A percentile compares a stretch with the other conserved stretches of the same genome.
Evolutionary conservation across 2,888 invertebrate genomes (phyloP).

Genomic region (Amblyteles armatorius): DNA sequence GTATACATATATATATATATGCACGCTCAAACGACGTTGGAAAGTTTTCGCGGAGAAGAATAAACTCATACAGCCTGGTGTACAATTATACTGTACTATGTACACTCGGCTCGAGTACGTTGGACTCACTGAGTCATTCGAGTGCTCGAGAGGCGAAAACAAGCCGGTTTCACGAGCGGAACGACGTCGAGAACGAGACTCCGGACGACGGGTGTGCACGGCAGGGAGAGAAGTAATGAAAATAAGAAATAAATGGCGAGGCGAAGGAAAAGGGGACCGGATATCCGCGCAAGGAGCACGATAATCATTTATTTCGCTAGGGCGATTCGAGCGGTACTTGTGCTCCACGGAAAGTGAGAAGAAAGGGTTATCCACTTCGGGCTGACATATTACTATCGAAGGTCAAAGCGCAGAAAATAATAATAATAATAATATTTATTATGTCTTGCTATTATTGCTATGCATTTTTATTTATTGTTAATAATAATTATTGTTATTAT

Average conservation of each 20-base stretch:
- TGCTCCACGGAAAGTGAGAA: slow-evolving; percentile 21
- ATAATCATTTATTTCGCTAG: slow-evolving; percentile 35
- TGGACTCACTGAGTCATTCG: slow-evolving; percentile 48
- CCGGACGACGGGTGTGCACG: slow-evolving; percentile 11
- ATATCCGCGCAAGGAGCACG: slow-evolving; percentile 52
- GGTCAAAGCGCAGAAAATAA: background rate
- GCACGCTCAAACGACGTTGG: slow-evolving; percentile 49
- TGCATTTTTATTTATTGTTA: too few species aligned
- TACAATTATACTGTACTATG: slow-evolving; percentile 1
- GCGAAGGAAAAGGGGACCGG: slow-evolving; percentile 48
- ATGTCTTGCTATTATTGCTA: too few species aligned
- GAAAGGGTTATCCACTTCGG: background rate
- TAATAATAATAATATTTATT: too few species aligned
- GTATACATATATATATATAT: background rate
- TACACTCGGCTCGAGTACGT: background rate
- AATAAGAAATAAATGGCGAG: slow-evolving; percentile 16
- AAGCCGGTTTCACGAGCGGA: slow-evolving; percentile 48
- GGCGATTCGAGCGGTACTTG: slow-evolving; percentile 28
- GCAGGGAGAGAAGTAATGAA: slow-evolving; percentile 6
- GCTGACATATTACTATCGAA: background rate
- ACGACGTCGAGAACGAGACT: slow-evolving; percentile 32
- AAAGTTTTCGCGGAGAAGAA: slow-evolving; percentile 61
- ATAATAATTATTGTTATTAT: too few species aligned
- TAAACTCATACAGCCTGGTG: slow-evolving; percentile 20
- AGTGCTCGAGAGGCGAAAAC: slow-evolving; percentile 33